These are phyloP conservation scores for Balaeniceps rex DNA, from an alignment of 2,113 vertebrate species.

Conservation along the genomic window DNA sequence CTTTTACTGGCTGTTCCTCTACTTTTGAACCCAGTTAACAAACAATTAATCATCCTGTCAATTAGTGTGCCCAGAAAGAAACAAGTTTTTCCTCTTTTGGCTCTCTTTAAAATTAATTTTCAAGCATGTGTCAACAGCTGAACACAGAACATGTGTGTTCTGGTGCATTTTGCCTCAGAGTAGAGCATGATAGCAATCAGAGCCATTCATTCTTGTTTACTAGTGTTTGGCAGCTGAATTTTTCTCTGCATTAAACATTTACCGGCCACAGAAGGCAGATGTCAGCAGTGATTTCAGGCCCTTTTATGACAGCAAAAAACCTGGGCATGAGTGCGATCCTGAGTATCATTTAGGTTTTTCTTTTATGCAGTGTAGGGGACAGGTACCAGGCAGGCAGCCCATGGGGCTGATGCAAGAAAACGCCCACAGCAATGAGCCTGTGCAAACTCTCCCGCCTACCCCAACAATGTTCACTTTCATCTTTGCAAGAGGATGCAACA, in stretches of 20 bases:
- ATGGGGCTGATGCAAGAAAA: neutral
- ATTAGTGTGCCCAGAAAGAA: neutral
- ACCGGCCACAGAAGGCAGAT: neutral
- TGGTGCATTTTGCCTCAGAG: neutral
- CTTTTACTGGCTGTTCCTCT: neutral
- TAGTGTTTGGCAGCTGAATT: neutral
- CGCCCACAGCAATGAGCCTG: accelerated
- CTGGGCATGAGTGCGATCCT: neutral
- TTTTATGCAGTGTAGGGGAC: accelerated
- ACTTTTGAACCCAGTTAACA: neutral
- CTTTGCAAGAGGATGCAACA: neutral
- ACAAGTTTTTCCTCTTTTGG: neutral
- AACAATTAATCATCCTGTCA: neutral
- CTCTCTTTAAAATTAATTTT: neutral
- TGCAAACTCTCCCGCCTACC: neutral
- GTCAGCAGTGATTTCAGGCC: neutral
- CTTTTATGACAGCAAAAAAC: neutral
- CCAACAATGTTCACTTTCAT: accelerated
- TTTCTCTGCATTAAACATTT: neutral
- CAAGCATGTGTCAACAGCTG: neutral
- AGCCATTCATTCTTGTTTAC: neutral
- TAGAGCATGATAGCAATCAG: neutral
- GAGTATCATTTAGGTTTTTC: neutral
- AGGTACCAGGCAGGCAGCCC: accelerated
- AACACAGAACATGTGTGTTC: neutral